phyloP scores from a whole-genome alignment of 2,113 vertebrate species.

The Psittacara wagleri region DNA sequence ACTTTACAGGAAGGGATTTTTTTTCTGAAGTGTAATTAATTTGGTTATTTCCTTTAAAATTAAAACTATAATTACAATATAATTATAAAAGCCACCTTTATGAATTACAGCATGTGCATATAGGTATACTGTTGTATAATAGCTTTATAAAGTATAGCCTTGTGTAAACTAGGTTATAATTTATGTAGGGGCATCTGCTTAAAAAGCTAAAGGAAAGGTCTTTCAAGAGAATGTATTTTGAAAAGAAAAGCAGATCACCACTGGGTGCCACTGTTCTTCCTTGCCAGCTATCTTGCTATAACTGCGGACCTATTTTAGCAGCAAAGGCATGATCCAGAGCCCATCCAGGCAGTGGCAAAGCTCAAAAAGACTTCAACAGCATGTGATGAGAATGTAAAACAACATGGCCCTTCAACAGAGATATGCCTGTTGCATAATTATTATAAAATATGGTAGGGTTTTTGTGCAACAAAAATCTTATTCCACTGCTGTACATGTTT shows the following conservation, averaged over 20 bases:
- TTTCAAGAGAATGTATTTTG: background rate
- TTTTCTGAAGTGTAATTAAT: background rate
- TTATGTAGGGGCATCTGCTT: background rate
- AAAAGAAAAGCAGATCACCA: constrained; percentile 31
- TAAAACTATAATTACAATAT: background rate
- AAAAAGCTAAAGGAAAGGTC: background rate
- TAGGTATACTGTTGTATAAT: background rate
- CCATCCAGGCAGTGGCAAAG: background rate
- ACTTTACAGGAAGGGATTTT: background rate
- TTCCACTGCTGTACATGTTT: background rate
- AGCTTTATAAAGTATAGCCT: background rate
- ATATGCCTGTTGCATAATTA: background rate
- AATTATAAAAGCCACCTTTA: background rate
- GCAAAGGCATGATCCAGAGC: background rate
- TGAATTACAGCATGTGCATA: accelerated
- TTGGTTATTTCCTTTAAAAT: background rate
- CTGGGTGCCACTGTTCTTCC: constrained; percentile 69
- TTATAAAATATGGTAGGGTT: background rate
- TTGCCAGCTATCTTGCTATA: background rate
- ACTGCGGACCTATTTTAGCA: background rate
- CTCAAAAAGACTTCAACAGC: background rate
- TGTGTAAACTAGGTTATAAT: background rate
- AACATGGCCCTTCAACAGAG: background rate
- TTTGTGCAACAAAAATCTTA: background rate
- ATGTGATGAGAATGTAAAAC: background rate